These are phyloP conservation scores for Drosophila putrida DNA, from an alignment of 2,888 invertebrate genomes.

Conservation along the genomic window DNA sequence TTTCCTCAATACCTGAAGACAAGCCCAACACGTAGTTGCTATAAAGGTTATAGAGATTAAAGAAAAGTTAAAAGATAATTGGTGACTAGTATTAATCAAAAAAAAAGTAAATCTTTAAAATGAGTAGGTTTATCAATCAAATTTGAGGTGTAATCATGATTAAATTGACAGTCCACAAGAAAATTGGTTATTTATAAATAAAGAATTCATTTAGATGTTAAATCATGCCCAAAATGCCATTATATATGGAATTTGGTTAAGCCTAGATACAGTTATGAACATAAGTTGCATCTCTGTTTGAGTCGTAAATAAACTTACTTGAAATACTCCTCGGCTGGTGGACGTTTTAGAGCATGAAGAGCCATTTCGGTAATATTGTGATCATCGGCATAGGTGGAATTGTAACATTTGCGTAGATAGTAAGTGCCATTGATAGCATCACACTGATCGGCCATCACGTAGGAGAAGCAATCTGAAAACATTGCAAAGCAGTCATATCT, in stretches of 20 bases:
- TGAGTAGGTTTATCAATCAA: background rate
- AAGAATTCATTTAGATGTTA: too few relatives aligned
- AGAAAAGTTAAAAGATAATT: too few relatives aligned
- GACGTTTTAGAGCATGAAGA: slow-evolving; percentile 87
- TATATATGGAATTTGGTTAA: too few relatives aligned
- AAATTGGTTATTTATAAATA: background rate
- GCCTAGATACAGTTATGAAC: too few relatives aligned
- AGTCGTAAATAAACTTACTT: slow-evolving; percentile 86
- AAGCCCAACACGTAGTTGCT: slow-evolving; percentile 87
- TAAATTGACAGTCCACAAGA: background rate
- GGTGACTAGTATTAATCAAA: background rate
- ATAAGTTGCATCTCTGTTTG: too few relatives aligned
- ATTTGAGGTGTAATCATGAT: background rate
- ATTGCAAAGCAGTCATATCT: slow-evolving; percentile 8
- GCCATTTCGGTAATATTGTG: slow-evolving; percentile 87
- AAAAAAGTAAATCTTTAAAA: background rate
- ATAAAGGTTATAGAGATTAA: slow-evolving; percentile 14
- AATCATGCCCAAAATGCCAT: background rate
- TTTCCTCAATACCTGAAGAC: slow-evolving; percentile 91
- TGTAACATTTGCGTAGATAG: slow-evolving; percentile 88
- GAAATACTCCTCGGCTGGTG: slow-evolving; percentile 91
- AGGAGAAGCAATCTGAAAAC: slow-evolving; percentile 89
- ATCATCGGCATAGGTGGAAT: slow-evolving; percentile 87
- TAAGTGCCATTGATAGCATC: slow-evolving; percentile 88
- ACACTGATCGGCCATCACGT: slow-evolving; percentile 89